These are phyloP conservation scores for Indicator indicator DNA, from an alignment of 2,113 vertebrate species.

Conservation along the genomic window DNA sequence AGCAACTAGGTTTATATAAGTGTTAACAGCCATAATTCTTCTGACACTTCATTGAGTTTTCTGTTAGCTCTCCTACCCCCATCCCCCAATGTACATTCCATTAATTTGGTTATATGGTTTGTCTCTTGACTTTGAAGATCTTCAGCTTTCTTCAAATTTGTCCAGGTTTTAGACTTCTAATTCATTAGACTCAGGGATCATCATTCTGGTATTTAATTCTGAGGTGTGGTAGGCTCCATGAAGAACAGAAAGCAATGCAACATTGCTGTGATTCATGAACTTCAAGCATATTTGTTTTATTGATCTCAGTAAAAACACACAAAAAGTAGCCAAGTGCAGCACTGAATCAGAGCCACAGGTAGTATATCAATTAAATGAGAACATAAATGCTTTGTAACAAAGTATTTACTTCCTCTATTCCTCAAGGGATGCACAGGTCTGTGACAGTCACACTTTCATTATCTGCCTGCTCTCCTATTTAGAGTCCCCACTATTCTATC, in stretches of 20 bases:
- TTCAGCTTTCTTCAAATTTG: not conserved
- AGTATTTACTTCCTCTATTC: not conserved
- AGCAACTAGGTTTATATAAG: not conserved
- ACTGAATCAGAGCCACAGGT: not conserved
- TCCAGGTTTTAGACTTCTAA: not conserved
- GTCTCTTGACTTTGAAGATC: not conserved
- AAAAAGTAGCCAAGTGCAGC: not conserved
- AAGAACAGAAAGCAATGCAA: not conserved
- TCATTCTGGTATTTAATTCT: not conserved
- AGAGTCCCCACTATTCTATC: not conserved
- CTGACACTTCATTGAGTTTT: not conserved
- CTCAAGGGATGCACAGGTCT: not conserved
- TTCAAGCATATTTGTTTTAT: not conserved
- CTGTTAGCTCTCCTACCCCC: not conserved
- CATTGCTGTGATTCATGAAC: not conserved
- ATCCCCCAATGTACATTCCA: accelerated
- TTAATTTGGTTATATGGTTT: not conserved
- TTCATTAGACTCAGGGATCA: not conserved
- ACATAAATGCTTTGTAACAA: not conserved
- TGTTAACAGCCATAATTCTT: not conserved
- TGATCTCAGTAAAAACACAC: not conserved
- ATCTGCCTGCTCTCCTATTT: not conserved
- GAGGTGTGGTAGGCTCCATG: not conserved
- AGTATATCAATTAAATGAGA: not conserved
- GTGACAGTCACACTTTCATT: not conserved